phyloP scores from a whole-genome alignment of 2,888 invertebrate species.

The Emmelina monodactyla region DNA sequence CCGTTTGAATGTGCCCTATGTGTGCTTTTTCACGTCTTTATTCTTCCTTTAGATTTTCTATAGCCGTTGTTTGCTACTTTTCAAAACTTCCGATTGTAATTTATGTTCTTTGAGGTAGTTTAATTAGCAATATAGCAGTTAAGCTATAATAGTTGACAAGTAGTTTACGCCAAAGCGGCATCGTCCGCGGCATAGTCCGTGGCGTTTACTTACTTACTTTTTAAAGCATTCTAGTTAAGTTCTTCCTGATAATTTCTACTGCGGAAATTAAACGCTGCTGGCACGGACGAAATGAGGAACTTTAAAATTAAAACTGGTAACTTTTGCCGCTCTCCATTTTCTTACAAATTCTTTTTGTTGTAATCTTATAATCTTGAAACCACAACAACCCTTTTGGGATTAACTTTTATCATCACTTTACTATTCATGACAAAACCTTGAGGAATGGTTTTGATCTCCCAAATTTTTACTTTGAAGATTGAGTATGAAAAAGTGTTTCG shows the following conservation, averaged over 20 bases:
- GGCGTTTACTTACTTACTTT: conserved; percentile 22
- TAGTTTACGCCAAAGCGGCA: conserved; percentile 11
- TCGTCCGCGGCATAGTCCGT: neutral
- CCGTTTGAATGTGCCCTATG: conserved; percentile 29
- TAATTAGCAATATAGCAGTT: conserved; percentile 6
- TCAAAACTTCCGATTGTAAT: too few relatives aligned
- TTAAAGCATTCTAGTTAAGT: conserved; percentile 34
- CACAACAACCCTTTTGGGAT: conserved; percentile 21
- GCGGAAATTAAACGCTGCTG: conserved; percentile 56
- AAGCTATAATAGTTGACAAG: conserved; percentile 22
- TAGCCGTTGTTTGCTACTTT: neutral
- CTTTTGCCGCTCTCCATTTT: conserved; percentile 30
- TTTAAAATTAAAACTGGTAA: conserved; percentile 52
- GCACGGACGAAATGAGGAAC: conserved; percentile 37
- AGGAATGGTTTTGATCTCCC: too few relatives aligned
- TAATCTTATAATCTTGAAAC: conserved; percentile 33
- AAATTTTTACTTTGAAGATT: neutral
- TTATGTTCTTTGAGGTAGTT: neutral
- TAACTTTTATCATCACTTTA: conserved; percentile 16
- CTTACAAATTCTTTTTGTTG: conserved; percentile 34
- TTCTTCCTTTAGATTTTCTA: neutral
- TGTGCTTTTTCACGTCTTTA: conserved; percentile 24
- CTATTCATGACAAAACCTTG: too few relatives aligned
- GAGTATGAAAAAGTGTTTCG: neutral
- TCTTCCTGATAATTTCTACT: conserved; percentile 42